Conservation (phyloP, 2,888 invertebrate genomes). For the Trimorus sp. region DNA sequence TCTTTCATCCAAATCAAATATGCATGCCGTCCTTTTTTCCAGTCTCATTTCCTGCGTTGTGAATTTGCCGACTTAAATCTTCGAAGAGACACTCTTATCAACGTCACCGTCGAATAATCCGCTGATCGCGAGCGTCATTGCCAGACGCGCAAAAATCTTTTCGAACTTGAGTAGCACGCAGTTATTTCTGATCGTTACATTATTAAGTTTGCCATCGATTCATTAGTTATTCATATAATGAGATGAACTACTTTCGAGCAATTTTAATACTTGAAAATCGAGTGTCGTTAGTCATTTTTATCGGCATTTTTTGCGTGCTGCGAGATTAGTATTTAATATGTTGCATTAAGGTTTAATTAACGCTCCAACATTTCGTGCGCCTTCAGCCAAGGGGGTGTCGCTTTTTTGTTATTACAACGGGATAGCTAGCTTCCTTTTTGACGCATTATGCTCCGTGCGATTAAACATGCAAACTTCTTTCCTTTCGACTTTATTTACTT, state of each 20-base stretch:
- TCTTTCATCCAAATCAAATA: slow-evolving; percentile 55
- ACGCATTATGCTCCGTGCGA: neutral
- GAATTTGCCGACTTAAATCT: slow-evolving; percentile 52
- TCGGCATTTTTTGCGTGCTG: slow-evolving; percentile 10
- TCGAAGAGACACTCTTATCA: slow-evolving; percentile 33
- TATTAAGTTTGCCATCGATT: slow-evolving; percentile 35
- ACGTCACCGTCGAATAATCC: slow-evolving; percentile 35
- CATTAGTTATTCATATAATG: slow-evolving; percentile 33
- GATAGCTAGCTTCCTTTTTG: neutral
- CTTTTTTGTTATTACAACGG: neutral
- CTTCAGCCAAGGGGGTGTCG: neutral
- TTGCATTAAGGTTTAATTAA: slow-evolving; percentile 30
- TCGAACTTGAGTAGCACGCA: neutral
- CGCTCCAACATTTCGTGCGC: neutral
- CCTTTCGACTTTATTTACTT: slow-evolving; percentile 6
- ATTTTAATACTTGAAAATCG: slow-evolving; percentile 33
- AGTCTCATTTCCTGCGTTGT: slow-evolving; percentile 48
- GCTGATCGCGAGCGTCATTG: neutral
- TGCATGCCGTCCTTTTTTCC: slow-evolving; percentile 39
- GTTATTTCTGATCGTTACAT: slow-evolving; percentile 36
- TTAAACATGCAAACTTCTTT: slow-evolving; percentile 6
- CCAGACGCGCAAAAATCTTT: slow-evolving; percentile 12
- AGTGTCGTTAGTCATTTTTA: slow-evolving; percentile 28
- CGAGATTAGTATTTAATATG: slow-evolving; percentile 29
- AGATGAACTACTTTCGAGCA: slow-evolving; percentile 33